Base-by-base conservation (phyloP, 2,113 vertebrate species). In the Orientallactaga bullata region DNA sequence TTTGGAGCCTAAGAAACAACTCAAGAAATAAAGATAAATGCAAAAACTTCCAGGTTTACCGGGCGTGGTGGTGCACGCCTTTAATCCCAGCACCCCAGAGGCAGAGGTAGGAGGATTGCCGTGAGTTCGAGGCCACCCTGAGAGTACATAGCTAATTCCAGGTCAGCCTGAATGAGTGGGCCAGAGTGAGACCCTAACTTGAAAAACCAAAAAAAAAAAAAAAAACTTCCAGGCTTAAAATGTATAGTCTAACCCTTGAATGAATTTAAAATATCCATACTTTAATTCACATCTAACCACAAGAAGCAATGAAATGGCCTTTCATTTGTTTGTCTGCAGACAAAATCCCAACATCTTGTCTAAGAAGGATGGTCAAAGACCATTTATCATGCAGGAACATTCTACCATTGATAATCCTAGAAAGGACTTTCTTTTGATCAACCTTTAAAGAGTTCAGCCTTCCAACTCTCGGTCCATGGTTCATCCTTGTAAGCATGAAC, bases 281-380 rank as follows among this genome's bases (percentile, higher is more conserved):
- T 88, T 95, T 88, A 95, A 92, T 93, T 95, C 55, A 85, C 71
- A 88, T 88, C 58, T 94, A 91, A 79, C 66, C 42, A 72, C 37
- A 94, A 85, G 80, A 88, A 94, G 39, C 73, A 93, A 77, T 79
- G 81, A 93, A 95, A 93, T 86, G 20, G 28, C 32, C 55, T 94
- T 86, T 93, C 83, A 94, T 97, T 96, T 95, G 66, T 94, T 88
- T 81, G 51, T 80, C 94, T 95, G 86, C 96, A 95, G 78, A 92
- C 18, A 21, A 93, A 92, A 96, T 92, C 47, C 73, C 88, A 97
- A 94, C 30, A 63, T 85, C 51, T 94, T 83, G 79, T 58, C 65
- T 95, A 93, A 90, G 82, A 95, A 77, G 83, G 55, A 68, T 30
- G 30, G 30, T 94, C 74, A 80, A 16, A 91, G 72, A 84, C 23